Percentiles rank a stretch among this genome's conserved stretches.
phyloP scores from a whole-genome alignment of 1,140 invertebrate species.

The Globodera rostochiensis region DNA sequence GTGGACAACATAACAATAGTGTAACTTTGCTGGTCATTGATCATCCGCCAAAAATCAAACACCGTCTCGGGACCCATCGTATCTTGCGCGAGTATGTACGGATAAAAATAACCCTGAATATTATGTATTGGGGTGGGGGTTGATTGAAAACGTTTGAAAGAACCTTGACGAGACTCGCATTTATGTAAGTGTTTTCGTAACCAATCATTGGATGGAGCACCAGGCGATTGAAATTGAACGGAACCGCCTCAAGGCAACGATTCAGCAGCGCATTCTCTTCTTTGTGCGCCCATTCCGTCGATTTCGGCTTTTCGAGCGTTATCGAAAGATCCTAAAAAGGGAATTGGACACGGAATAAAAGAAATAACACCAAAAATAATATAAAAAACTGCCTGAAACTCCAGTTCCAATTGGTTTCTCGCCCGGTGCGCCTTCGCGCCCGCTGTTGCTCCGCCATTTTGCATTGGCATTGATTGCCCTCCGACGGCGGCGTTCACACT shows the following conservation, averaged over 20 bases:
- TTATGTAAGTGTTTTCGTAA: slow-evolving; percentile 60
- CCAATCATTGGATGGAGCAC: slow-evolving; percentile 55
- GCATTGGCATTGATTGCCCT: slow-evolving; percentile 1
- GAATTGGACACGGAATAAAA: not conserved
- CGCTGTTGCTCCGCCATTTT: slow-evolving; percentile 1
- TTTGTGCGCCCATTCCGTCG: slow-evolving; percentile 48
- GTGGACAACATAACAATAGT: slow-evolving; percentile 97
- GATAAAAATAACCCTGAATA: slow-evolving; percentile 61
- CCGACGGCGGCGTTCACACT: not conserved
- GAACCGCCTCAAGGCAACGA: slow-evolving; percentile 57
- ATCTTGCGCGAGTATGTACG: slow-evolving; percentile 73
- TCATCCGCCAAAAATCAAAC: slow-evolving; percentile 97
- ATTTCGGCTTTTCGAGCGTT: slow-evolving; percentile 46
- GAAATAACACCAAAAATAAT: not conserved
- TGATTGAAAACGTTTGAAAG: no score
- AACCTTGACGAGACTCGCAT: slow-evolving; percentile 55
- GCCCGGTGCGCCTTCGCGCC: not conserved
- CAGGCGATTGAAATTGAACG: slow-evolving; percentile 59
- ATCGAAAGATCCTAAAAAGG: slow-evolving; percentile 31
- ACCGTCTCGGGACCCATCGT: slow-evolving; percentile 75
- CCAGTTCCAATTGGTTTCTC: slow-evolving; percentile 40
- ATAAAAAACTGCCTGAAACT: slow-evolving; percentile 37
- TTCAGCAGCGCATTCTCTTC: slow-evolving; percentile 59
- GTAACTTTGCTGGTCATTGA: slow-evolving; percentile 83
- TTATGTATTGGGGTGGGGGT: not conserved